These are phyloP conservation scores for Orthosia incerta DNA, from an alignment of 2,888 invertebrate species.

Conservation along the genomic window DNA sequence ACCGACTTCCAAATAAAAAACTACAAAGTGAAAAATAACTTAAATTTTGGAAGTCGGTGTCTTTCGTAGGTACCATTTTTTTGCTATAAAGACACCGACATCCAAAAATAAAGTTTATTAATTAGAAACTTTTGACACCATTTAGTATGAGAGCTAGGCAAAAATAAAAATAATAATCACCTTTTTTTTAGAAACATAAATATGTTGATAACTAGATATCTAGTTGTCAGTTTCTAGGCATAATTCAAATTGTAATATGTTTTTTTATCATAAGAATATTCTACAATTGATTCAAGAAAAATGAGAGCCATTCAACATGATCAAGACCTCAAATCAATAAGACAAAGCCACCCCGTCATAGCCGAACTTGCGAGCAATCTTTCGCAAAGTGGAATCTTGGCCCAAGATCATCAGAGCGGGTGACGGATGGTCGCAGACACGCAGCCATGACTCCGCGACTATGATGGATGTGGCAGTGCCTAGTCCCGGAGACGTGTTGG, in stretches of 20 bases:
- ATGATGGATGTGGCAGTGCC: slow-evolving; percentile 83
- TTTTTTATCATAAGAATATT: too few species aligned
- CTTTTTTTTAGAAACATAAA: too few species aligned
- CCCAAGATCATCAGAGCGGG: slow-evolving; percentile 61
- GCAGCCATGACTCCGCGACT: slow-evolving; percentile 74
- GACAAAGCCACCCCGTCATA: not conserved
- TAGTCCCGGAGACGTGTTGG: slow-evolving; percentile 81
- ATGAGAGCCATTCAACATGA: not conserved
- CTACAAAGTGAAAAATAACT: too few species aligned
- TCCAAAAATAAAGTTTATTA: too few species aligned
- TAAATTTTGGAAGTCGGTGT: too few species aligned
- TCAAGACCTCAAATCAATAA: not conserved
- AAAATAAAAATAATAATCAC: not conserved
- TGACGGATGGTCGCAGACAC: slow-evolving; percentile 79
- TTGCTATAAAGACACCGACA: too few species aligned
- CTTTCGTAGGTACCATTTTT: too few species aligned
- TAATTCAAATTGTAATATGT: too few species aligned
- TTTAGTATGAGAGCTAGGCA: not conserved
- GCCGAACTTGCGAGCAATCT: slow-evolving; percentile 38
- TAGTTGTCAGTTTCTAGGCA: too few species aligned
- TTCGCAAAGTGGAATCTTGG: slow-evolving; percentile 39
- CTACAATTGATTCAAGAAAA: too few species aligned
- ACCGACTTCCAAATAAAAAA: too few species aligned
- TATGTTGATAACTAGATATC: too few species aligned
- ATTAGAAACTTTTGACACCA: not conserved